These are phyloP conservation scores for Siniperca knerii DNA, from an alignment of 2,113 vertebrate species.

Conservation along the genomic window DNA sequence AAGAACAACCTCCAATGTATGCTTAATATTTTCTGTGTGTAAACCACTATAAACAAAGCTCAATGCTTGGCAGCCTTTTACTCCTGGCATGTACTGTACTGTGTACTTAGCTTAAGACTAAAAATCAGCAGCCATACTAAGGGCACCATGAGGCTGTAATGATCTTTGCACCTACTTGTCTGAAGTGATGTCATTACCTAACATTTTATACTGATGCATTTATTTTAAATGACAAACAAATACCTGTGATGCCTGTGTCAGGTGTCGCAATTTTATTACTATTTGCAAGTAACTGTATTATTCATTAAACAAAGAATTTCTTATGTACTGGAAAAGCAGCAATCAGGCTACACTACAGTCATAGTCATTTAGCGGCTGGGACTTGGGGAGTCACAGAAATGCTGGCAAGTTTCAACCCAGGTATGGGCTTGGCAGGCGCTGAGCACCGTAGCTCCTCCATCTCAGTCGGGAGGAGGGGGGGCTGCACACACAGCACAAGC, in stretches of 20 bases:
- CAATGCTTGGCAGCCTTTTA: background rate
- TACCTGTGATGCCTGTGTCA: background rate
- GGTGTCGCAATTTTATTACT: background rate
- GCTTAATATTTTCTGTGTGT: background rate
- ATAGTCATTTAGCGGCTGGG: conserved; percentile 36
- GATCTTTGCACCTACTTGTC: background rate
- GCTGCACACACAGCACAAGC: conserved; percentile 81
- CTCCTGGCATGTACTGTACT: background rate
- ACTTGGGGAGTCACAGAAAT: conserved; percentile 47
- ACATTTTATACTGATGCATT: background rate
- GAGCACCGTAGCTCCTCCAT: conserved; percentile 60
- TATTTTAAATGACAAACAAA: background rate
- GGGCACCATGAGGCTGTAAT: background rate
- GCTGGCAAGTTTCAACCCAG: conserved; percentile 55
- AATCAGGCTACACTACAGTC: conserved; percentile 21
- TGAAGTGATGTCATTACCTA: background rate
- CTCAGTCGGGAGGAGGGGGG: conserved; percentile 18
- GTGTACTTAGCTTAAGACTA: background rate
- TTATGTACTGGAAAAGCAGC: background rate
- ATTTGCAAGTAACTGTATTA: background rate
- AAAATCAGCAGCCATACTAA: background rate
- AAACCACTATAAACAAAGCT: background rate
- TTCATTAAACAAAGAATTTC: background rate
- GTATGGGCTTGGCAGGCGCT: conserved; percentile 66
- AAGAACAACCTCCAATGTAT: background rate